Percentiles rank a stretch among this genome's conserved stretches.
Evolutionary conservation across 2,113 vertebrate species (phyloP).

Genomic region (Platanista minor): DNA sequence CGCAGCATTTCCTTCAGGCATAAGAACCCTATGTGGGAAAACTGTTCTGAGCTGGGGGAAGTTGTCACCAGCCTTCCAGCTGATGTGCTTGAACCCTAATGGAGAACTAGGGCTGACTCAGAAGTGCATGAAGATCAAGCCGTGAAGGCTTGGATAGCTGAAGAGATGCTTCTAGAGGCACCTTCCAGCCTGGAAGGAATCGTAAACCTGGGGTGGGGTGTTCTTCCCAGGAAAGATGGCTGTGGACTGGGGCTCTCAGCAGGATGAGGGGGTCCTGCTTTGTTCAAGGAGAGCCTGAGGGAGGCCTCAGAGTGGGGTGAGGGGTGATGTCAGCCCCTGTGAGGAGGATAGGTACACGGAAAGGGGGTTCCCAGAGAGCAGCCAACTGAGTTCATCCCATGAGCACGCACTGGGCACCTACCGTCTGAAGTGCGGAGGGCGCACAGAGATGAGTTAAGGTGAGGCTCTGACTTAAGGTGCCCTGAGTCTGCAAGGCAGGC

Average conservation of each 20-base stretch:
- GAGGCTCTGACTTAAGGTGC: not conserved
- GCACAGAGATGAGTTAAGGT: not conserved
- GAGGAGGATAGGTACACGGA: not conserved
- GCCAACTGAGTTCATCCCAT: not conserved
- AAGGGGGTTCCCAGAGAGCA: not conserved
- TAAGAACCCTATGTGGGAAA: accelerated
- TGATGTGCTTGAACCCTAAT: not conserved
- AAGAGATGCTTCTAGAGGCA: not conserved
- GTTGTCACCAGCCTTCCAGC: not conserved
- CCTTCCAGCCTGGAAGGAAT: not conserved
- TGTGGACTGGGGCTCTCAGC: not conserved
- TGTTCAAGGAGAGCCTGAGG: not conserved
- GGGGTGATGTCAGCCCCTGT: not conserved
- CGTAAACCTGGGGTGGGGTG: accelerated
- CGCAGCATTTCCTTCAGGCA: not conserved
- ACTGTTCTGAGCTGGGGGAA: not conserved
- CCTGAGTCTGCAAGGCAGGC: accelerated
- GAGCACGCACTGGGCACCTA: not conserved
- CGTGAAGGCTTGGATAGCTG: not conserved
- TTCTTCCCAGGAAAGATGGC: not conserved
- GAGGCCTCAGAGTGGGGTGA: not conserved
- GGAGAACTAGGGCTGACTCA: not conserved
- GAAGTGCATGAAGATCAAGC: not conserved
- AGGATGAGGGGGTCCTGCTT: not conserved
- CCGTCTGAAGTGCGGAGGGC: not conserved